A percentile compares a stretch with the other conserved stretches of the same genome.
Conservation (phyloP, 37 sponge, comb jelly and placozoan genomes). For the Axinella damicornis region DNA sequence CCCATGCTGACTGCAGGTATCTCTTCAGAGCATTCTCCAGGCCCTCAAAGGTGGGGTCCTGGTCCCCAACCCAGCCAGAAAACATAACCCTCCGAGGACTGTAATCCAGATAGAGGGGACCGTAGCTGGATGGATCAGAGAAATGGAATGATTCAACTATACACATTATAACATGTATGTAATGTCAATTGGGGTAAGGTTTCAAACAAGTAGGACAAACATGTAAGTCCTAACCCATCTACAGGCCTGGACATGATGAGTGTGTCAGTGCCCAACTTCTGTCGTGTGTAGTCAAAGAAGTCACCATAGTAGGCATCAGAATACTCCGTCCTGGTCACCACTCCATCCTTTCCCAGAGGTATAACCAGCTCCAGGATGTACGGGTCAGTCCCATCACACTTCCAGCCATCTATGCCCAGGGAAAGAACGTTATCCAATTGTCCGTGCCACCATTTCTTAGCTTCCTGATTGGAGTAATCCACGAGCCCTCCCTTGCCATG, state of each 20-base stretch:
- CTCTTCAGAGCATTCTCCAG: constrained; percentile 74
- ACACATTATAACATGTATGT: not conserved
- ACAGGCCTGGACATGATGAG: constrained; percentile 89
- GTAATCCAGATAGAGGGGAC: constrained; percentile 73
- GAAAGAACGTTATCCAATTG: constrained; percentile 78
- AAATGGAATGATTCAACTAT: not conserved
- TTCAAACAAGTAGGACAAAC: too few species aligned
- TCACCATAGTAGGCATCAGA: constrained; percentile 85
- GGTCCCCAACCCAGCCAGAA: constrained; percentile 89
- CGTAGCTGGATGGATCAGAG: constrained; percentile 33
- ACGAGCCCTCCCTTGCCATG: constrained; percentile 88
- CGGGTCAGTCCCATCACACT: constrained; percentile 91
- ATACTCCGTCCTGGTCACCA: constrained; percentile 66
- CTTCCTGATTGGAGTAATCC: constrained; percentile 82
- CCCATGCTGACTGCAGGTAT: constrained; percentile 90
- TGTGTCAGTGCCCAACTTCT: constrained; percentile 57
- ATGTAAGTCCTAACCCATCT: constrained; percentile 74
- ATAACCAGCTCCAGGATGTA: constrained; percentile 69
- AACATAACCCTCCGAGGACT: constrained; percentile 75
- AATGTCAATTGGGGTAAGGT: too few species aligned
- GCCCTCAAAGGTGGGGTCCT: constrained; percentile 86
- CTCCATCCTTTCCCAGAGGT: constrained; percentile 59
- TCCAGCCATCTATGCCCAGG: constrained; percentile 87
- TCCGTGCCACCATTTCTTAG: constrained; percentile 85
- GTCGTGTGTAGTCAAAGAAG: constrained; percentile 81